Base-by-base conservation (phyloP, 2,113 vertebrate species). In the Laterallus jamaicensis region DNA sequence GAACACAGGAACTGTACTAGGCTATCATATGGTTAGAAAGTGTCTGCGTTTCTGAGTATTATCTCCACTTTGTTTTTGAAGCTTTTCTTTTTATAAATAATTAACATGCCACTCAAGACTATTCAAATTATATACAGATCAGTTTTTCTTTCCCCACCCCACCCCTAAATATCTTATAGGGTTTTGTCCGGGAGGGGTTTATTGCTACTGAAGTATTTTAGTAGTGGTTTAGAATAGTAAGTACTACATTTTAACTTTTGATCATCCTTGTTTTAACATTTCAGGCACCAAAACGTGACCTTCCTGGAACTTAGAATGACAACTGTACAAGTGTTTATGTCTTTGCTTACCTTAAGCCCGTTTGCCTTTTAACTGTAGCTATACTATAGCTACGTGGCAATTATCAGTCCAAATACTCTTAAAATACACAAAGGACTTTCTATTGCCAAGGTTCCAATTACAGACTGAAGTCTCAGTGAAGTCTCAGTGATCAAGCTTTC, bases 91-190 rank as follows among this genome's bases (percentile, higher is more conserved):
- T 81, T 26, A 73, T 55, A 91, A 82, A 59, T 37, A 82, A 91
- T 79, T 64, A 92, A 68, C 12, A 8, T 47, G 15, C 15, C n/a
- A 62, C 18, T 76, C 28, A 83, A 52, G 56, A 86, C 25, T 76
- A 68, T 81, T 74, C 10, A 74, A 49, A 82, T 69, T 42, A 74
- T 11, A 81, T n/a, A 29, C 14, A 66, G 22, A 66, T 4, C 24
- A 54, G 7, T 2, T 60, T 76, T 84, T 81, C 1, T 42, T 3
- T 1, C 1, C 1, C 7, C 39, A 10, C 39, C 39, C 39, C 39
- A 39, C 39, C 39, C 39, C 39, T 29, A 4, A 62, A 79, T 10
- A 70, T 10, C 18, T 68, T 55, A 37, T 3, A 40, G 15, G 49
- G 19, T 49, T 49, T 20, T 20, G 49, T 49, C 21, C 3, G 19